Conservation (phyloP, 2,797 vertebrate species). For the Taeniopygia guttata region DNA sequence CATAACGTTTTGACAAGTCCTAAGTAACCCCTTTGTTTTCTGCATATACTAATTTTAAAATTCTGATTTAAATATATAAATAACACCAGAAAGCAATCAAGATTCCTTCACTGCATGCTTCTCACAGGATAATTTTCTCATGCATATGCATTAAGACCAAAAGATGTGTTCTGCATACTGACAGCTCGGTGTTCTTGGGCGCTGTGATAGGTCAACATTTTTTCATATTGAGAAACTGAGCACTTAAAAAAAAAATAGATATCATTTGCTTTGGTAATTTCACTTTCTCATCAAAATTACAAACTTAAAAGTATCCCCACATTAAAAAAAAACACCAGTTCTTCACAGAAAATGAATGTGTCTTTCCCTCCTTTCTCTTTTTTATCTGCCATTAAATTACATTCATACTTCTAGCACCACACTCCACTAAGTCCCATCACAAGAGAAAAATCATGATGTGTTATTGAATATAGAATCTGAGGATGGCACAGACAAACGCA, state of each 20-base stretch:
- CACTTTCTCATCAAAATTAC: background rate
- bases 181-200: background rate
- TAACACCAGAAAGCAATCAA: constrained; percentile 41
- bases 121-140: constrained; percentile 22
- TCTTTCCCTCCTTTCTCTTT: background rate
- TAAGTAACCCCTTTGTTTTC: constrained; percentile 37
- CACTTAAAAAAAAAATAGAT: too few relatives aligned
- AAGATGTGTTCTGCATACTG: background rate
- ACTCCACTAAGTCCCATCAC: background rate
- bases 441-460: background rate
- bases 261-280: background rate
- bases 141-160: constrained; percentile 11
- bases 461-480: background rate
- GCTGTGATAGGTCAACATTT: background rate
- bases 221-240: background rate
- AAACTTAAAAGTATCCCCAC: background rate
- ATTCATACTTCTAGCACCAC: background rate
- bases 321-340: background rate
- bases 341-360: background rate
- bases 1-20: background rate
- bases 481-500: background rate
- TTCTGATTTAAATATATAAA: constrained; percentile 32
- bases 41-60: constrained; percentile 2
- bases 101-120: background rate
- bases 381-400: constrained; percentile 30